Evolutionary conservation across 64 coral and sea anemone genomes (phyloP).

Genomic region (Porites lutea): DNA sequence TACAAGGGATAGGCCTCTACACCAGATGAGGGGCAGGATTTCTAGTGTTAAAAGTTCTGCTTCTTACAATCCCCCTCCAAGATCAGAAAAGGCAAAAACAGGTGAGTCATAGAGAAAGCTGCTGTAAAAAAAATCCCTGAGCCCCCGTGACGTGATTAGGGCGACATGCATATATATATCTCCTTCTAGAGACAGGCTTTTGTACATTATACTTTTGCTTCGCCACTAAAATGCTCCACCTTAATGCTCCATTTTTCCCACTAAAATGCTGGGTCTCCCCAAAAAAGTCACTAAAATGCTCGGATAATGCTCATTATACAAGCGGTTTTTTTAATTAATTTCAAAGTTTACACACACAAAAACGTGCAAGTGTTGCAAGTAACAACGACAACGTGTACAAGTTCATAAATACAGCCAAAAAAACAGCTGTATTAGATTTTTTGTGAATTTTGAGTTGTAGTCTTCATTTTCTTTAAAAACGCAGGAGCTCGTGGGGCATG

Average conservation of each 20-base stretch:
- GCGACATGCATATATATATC: no score
- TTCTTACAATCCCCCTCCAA: conserved; percentile 1
- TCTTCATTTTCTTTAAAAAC: no score
- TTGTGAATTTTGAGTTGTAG: no score
- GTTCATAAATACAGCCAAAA: no score
- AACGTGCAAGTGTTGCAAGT: no score
- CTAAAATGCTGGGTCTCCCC: conserved; percentile 49
- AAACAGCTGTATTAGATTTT: no score
- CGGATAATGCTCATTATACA: conserved; percentile 2
- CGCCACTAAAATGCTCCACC: conserved; percentile 52
- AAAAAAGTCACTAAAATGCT: conserved; percentile 37
- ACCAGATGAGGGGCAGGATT: not conserved
- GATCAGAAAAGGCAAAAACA: conserved; percentile 52
- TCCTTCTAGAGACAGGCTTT: not conserved
- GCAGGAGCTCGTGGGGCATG: no score
- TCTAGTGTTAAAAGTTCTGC: not conserved
- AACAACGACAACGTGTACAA: no score
- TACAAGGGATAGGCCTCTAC: not conserved
- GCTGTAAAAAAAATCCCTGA: no score
- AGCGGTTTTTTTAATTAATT: not conserved
- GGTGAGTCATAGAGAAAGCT: not conserved
- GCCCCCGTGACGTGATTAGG: no score
- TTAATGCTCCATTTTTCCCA: conserved; percentile 56
- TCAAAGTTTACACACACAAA: no score
- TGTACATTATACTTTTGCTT: conserved; percentile 40